Base-by-base conservation (phyloP, 2,797 vertebrate genomes). In the Atherinosoma microstoma region DNA sequence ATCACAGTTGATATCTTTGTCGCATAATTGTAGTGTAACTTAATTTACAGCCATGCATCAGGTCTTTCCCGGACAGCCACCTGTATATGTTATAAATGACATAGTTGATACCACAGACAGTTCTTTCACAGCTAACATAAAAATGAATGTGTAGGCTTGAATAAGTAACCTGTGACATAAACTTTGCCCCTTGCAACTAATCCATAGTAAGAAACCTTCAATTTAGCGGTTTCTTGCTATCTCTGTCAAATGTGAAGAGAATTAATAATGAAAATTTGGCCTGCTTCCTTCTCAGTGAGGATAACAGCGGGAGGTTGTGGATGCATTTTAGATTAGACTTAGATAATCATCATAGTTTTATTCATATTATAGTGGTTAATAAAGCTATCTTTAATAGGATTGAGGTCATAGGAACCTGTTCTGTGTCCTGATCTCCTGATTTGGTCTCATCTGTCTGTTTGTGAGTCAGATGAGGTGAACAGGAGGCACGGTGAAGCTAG, bases 131-230 rank as follows among this genome's bases (percentile, higher is more conserved):
- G 47, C 34, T 7, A 5, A 34, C 66, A 56, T 73, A 78, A 65
- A 84, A 79, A 78, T 56, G 62, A 82, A 78, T 67, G 75, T 82
- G 58, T 66, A 53, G 64, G 47, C 77, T 57, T 76, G 75, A 87
- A 85, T 75, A 87, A 83, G 76, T 80, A 81, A 53, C 73, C 54
- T 71, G 72, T 51, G 78, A 64, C 67, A 73, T 86, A 83, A 84
- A 86, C 70, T 58, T 18, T 60, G 3, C 63, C 65, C 64, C 57
- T 73, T 2, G 24, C 76, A 87, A 79, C 76, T 58, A 79, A 70
- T 30, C n/a, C 27, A 73, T 77, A 61, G 64, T 8, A 3, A 85
- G 75, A 84, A 76, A 73, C 9, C 69, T 67, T 65, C 70, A 22
- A 58, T 61, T 73, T 69, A 58, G 79, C 68, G 13, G 76, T 84